These are phyloP conservation scores for Mesoligia furuncula DNA, from an alignment of 2,888 invertebrate genomes.

Conservation along the genomic window DNA sequence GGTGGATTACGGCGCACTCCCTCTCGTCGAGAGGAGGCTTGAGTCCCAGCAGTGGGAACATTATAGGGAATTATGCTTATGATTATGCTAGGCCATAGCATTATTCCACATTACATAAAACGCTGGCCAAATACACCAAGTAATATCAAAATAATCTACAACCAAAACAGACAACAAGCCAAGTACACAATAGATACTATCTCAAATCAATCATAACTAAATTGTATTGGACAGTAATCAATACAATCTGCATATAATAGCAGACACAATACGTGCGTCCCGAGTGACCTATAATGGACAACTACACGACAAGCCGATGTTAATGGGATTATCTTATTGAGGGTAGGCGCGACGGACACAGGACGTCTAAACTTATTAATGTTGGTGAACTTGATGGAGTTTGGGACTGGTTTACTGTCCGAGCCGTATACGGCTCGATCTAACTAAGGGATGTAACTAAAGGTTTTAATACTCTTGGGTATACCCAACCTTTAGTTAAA, in stretches of 20 bases:
- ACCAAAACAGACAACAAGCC: constrained; percentile 5
- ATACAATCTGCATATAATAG: constrained; percentile 49
- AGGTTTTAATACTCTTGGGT: no score
- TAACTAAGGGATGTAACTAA: no score
- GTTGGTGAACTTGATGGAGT: constrained; percentile 20
- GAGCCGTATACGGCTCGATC: no score
- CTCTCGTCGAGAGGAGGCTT: neutral
- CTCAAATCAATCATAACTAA: constrained; percentile 39
- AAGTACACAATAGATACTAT: neutral
- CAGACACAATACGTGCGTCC: constrained; percentile 37
- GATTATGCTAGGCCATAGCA: neutral
- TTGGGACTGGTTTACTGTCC: constrained; percentile 1
- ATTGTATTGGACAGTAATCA: constrained; percentile 32
- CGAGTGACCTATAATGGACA: constrained; percentile 42
- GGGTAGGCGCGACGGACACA: constrained; percentile 8
- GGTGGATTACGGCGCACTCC: neutral
- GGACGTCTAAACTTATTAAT: constrained; percentile 12
- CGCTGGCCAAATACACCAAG: neutral
- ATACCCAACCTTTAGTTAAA: constrained; percentile 3
- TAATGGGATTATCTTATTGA: constrained; percentile 51
- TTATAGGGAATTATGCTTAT: neutral
- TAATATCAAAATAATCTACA: neutral
- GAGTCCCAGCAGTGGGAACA: neutral
- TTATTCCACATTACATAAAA: neutral
- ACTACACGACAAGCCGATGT: constrained; percentile 34